Percentiles rank a stretch among this genome's conserved stretches.
Conservation (phyloP, 92 coral and sea anemone genomes). For the Porites rus region DNA sequence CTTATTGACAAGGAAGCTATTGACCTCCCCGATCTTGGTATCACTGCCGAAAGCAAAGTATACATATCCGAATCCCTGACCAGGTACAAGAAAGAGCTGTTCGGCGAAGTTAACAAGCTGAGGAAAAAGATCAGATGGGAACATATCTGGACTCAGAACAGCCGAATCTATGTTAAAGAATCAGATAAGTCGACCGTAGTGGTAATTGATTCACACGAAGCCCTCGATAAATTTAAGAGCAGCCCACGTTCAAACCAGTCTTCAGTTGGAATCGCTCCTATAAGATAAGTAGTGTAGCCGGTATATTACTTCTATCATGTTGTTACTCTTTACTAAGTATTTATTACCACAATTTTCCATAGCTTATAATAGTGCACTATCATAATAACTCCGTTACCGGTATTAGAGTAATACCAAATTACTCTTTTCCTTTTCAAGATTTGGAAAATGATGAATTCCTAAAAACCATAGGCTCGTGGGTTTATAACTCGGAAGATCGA, state of each 20-base stretch:
- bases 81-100: too few species aligned
- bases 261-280: conserved; percentile 3
- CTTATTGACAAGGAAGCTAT: conserved; percentile 41
- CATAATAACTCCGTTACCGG: background rate
- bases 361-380: too few species aligned
- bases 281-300: conserved; percentile 23
- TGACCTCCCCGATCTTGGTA: conserved; percentile 18
- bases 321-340: background rate
- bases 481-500: background rate
- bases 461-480: too few species aligned
- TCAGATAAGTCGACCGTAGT: too few species aligned
- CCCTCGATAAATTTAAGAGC: too few species aligned
- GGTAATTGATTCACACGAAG: too few species aligned
- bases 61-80: conserved; percentile 15
- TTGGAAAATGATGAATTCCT: too few species aligned
- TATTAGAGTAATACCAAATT: conserved; percentile 23
- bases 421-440: conserved; percentile 10
- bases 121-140: too few species aligned
- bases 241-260: background rate
- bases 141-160: too few species aligned
- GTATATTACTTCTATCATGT: background rate
- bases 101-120: too few species aligned
- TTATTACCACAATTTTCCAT: too few species aligned
- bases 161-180: too few species aligned
- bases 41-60: conserved; percentile 32